These are phyloP conservation scores for Megaceryle alcyon DNA, from an alignment of 2,797 vertebrate genomes.

Conservation along the genomic window DNA sequence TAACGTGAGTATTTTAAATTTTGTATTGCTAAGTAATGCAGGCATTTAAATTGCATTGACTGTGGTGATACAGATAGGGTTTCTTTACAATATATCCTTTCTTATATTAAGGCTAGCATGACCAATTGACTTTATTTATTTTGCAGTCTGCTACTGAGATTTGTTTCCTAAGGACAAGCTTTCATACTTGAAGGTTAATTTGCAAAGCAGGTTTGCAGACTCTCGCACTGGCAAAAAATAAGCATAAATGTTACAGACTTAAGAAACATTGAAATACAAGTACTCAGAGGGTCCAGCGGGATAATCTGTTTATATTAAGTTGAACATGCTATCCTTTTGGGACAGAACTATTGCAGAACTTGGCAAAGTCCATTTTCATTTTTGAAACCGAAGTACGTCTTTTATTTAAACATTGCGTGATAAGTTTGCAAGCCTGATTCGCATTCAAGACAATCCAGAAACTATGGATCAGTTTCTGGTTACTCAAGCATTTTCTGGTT, in stretches of 20 bases:
- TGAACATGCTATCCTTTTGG: slow-evolving; percentile 78
- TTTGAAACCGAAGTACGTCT: slow-evolving; percentile 74
- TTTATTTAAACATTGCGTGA: slow-evolving; percentile 80
- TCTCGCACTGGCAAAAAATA: slow-evolving; percentile 68
- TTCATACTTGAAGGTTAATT: slow-evolving; percentile 66
- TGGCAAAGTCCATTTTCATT: slow-evolving; percentile 72
- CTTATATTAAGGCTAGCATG: slow-evolving; percentile 30
- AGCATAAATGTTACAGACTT: slow-evolving; percentile 69
- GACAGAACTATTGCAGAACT: slow-evolving; percentile 74
- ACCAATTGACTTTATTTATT: slow-evolving; percentile 46
- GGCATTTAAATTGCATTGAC: slow-evolving; percentile 53
- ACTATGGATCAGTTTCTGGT: slow-evolving; percentile 79
- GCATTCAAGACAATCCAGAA: slow-evolving; percentile 71
- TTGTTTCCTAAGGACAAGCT: slow-evolving; percentile 32
- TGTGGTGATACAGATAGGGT: slow-evolving; percentile 43
- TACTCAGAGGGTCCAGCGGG: slow-evolving; percentile 68
- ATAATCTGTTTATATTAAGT: slow-evolving; percentile 80
- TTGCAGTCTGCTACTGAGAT: slow-evolving; percentile 62
- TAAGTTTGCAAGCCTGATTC: slow-evolving; percentile 78
- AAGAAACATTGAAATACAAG: slow-evolving; percentile 74
- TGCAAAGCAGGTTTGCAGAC: slow-evolving; percentile 65
- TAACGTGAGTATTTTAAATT: slow-evolving; percentile 28
- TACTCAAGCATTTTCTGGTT: slow-evolving; percentile 73
- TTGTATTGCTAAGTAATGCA: neutral
- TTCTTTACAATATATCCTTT: slow-evolving; percentile 52